Conservation (phyloP, 2,797 vertebrate genomes). For the Synaphobranchus kaupii region DNA sequence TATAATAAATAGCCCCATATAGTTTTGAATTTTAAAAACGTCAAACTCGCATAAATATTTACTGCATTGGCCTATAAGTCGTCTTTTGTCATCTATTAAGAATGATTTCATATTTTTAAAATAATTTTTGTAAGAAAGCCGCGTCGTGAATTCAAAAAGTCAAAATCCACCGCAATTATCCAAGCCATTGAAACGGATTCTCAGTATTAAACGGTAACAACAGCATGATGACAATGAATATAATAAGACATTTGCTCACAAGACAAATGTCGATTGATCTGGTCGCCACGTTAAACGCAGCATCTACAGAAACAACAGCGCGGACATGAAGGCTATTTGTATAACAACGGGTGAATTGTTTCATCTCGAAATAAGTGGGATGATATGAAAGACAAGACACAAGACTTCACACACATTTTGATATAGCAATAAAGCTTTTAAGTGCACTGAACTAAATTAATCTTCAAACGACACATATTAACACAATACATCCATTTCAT, state of each 20-base stretch:
- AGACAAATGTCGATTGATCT: background rate
- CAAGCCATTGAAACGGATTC: background rate
- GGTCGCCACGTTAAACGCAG: background rate
- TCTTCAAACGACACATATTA: background rate
- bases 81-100: too few species aligned
- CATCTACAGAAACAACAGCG: background rate
- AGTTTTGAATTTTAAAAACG: background rate
- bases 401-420: slow-evolving; percentile 17
- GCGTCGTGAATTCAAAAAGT: background rate
- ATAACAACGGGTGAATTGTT: background rate
- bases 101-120: too few species aligned
- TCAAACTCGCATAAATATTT: background rate
- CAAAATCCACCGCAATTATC: background rate
- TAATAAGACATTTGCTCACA: background rate
- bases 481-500: background rate
- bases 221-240: background rate
- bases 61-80: background rate
- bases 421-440: slow-evolving; percentile 23
- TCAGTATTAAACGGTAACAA: background rate
- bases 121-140: background rate
- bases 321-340: background rate
- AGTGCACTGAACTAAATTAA: background rate
- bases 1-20: too few species aligned
- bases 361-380: slow-evolving; percentile 3
- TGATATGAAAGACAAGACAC: slow-evolving; percentile 24